Conservation (phyloP, 1,140 invertebrate species). For the Heliothis virescens region DNA sequence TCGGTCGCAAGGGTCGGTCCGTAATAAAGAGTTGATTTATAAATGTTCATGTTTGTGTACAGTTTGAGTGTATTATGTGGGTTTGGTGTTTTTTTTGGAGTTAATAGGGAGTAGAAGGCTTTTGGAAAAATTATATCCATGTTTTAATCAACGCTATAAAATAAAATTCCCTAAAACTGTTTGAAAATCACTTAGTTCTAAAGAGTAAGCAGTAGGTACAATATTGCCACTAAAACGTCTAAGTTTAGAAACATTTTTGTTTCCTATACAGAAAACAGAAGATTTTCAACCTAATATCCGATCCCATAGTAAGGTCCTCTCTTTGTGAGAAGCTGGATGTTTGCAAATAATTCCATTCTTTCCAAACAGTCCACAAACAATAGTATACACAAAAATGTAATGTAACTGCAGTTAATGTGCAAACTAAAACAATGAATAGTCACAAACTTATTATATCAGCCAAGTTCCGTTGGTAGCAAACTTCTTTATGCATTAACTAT, state of each 20-base stretch:
- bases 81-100: not conserved
- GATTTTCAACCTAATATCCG: too few species aligned
- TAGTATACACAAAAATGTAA: not conserved
- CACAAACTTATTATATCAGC: slow-evolving; percentile 43
- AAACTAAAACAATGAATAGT: slow-evolving; percentile 45
- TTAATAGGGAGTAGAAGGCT: not conserved
- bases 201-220: too few species aligned
- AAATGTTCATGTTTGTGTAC: not conserved
- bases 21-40: slow-evolving; percentile 29
- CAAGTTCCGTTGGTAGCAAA: slow-evolving; percentile 21
- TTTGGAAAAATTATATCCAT: not conserved
- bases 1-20: not conserved
- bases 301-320: too few species aligned
- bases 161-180: too few species aligned
- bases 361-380: too few species aligned
- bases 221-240: too few species aligned
- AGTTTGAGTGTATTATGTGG: not conserved
- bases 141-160: not conserved
- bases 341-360: too few species aligned
- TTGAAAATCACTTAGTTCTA: too few species aligned
- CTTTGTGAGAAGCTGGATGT: too few species aligned
- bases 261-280: too few species aligned
- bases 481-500: slow-evolving; percentile 43
- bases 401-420: slow-evolving; percentile 28
- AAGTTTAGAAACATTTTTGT: too few species aligned